Conservation (phyloP, 2,113 vertebrate genomes). For the Onychostoma macrolepis region DNA sequence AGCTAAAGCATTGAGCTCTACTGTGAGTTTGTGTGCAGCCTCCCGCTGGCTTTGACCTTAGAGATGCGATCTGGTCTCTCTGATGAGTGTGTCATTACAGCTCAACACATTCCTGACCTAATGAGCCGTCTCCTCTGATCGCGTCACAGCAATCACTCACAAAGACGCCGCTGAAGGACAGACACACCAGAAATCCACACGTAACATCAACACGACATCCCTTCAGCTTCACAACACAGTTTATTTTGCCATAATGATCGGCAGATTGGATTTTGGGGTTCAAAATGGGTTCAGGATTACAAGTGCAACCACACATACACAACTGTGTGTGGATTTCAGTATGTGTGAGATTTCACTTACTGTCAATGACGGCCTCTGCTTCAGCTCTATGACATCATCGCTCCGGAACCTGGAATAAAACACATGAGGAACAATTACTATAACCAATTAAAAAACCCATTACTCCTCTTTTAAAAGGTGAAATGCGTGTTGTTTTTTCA, state of each 20-base stretch:
- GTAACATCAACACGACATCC: not conserved
- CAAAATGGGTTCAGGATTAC: not conserved
- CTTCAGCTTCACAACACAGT: not conserved
- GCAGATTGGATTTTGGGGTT: not conserved
- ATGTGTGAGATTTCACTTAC: not conserved
- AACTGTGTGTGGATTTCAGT: not conserved
- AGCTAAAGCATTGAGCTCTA: not conserved
- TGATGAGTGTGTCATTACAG: slow-evolving; percentile 45
- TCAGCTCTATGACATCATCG: not conserved
- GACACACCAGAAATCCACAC: not conserved
- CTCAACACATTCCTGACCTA: slow-evolving; percentile 38
- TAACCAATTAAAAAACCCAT: not conserved
- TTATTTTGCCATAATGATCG: not conserved
- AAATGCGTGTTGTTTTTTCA: not conserved
- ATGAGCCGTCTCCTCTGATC: slow-evolving; percentile 39
- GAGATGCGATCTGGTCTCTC: slow-evolving; percentile 40
- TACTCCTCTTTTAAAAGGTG: not conserved
- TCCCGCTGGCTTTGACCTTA: slow-evolving; percentile 53
- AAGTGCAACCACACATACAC: not conserved
- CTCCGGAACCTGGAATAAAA: not conserved
- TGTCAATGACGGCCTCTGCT: not conserved
- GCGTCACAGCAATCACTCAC: not conserved
- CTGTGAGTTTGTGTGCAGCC: not conserved
- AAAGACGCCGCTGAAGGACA: not conserved
- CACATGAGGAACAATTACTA: not conserved